A percentile compares a stretch with the other conserved stretches of the same genome.
phyloP scores from a whole-genome alignment of 1,140 invertebrate genomes.

The Orussus abietinus region DNA sequence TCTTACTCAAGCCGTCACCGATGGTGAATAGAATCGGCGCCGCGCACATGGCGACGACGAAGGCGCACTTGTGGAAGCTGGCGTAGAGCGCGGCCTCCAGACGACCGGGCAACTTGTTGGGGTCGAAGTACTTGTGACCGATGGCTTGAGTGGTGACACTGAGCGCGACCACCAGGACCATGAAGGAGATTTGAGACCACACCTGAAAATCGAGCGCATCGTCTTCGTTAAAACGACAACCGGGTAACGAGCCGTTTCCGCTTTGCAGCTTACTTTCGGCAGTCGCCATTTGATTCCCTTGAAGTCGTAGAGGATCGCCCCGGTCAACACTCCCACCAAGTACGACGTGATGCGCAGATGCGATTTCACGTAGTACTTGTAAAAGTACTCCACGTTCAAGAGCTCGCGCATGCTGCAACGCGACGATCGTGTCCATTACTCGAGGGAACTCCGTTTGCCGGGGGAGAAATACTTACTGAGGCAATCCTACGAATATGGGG shows the following conservation, averaged over 20 bases:
- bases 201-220: slow-evolving; percentile 19
- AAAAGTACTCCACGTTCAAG: slow-evolving; percentile 28
- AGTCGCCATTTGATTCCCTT: slow-evolving; percentile 30
- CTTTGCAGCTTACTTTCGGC: slow-evolving; percentile 27
- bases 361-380: slow-evolving; percentile 35
- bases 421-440: slow-evolving; percentile 1
- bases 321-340: slow-evolving; percentile 34
- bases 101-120: slow-evolving; percentile 16
- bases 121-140: slow-evolving; percentile 24
- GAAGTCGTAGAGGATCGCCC: slow-evolving; percentile 38
- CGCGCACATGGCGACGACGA: slow-evolving; percentile 24
- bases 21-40: slow-evolving; percentile 26
- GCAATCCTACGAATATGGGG: slow-evolving; percentile 23
- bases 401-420: slow-evolving; percentile 24
- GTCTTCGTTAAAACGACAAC: background rate
- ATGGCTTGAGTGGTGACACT: slow-evolving; percentile 17
- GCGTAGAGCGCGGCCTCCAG: slow-evolving; percentile 31
- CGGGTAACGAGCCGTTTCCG: slow-evolving; percentile 17
- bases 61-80: slow-evolving; percentile 21
- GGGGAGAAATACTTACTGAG: slow-evolving; percentile 25
- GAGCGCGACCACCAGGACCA: slow-evolving; percentile 21
- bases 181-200: slow-evolving; percentile 27
- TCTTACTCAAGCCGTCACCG: slow-evolving; percentile 30
- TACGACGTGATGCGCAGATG: slow-evolving; percentile 34
- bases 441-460: slow-evolving; percentile 1